Evolutionary conservation across 1,140 invertebrate genomes (phyloP).

Genomic region (Lerema accius): DNA sequence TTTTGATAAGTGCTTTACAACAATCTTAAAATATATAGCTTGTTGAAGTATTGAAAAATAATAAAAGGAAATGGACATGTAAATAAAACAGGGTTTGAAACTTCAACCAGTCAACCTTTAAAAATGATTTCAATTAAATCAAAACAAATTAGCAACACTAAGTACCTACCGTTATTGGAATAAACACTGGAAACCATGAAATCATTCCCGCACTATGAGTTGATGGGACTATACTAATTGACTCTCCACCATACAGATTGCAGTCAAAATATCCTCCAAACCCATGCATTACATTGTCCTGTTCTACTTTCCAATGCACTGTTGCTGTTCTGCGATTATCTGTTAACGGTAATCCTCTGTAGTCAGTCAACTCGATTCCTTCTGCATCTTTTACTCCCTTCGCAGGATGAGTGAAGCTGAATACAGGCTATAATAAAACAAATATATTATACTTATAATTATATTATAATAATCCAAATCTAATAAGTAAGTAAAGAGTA

Average conservation of each 20-base stretch:
- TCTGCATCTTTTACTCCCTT: slow-evolving; percentile 55
- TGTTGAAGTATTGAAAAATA: too few species aligned
- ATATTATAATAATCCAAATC: too few species aligned
- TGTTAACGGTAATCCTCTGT: slow-evolving; percentile 86
- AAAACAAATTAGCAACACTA: too few species aligned
- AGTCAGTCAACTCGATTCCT: slow-evolving; percentile 59
- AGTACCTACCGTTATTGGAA: slow-evolving; percentile 90
- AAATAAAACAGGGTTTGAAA: too few species aligned
- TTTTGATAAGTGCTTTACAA: too few species aligned
- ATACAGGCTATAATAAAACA: slow-evolving; percentile 89
- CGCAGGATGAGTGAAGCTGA: slow-evolving; percentile 94
- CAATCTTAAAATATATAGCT: too few species aligned
- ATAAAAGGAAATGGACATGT: too few species aligned
- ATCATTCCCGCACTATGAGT: slow-evolving; percentile 96
- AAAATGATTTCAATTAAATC: too few species aligned
- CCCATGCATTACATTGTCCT: slow-evolving; percentile 94
- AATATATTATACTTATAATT: too few species aligned
- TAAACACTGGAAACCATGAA: slow-evolving; percentile 98
- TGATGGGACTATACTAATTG: slow-evolving; percentile 93
- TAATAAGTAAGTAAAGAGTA: too few species aligned
- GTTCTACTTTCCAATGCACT: slow-evolving; percentile 87
- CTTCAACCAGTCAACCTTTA: too few species aligned
- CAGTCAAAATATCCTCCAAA: slow-evolving; percentile 98
- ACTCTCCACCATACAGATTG: slow-evolving; percentile 92
- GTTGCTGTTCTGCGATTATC: slow-evolving; percentile 91